Conservation (phyloP, 2,888 invertebrate genomes). For the Amiota mariae region DNA sequence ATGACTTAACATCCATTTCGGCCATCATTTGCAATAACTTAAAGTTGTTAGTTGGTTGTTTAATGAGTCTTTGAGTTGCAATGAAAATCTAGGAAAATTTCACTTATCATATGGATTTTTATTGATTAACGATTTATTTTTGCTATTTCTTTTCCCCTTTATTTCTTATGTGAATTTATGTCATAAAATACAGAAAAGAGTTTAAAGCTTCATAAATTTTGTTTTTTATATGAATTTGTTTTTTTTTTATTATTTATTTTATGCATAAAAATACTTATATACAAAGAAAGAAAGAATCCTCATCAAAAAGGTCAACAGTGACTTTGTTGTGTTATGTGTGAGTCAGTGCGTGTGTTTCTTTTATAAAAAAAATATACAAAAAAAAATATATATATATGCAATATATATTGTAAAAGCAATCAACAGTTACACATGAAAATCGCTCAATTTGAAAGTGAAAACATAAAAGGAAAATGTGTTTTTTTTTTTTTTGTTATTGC, state of each 20-base stretch:
- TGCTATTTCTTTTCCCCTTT: conserved; percentile 30
- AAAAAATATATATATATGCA: no score
- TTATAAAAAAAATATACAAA: not conserved
- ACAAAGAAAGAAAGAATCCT: no score
- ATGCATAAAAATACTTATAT: not conserved
- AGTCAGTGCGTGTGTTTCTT: not conserved
- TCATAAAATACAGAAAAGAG: conserved; percentile 1
- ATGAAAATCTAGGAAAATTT: no score
- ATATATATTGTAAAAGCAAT: not conserved
- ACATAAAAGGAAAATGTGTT: no score
- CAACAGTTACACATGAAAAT: conserved; percentile 46
- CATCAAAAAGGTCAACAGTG: not conserved
- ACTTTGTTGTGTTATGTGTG: no score
- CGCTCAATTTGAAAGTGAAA: conserved; percentile 46
- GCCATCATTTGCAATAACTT: no score
- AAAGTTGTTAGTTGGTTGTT: no score
- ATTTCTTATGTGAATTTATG: conserved; percentile 28
- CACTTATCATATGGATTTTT: no score
- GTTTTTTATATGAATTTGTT: not conserved
- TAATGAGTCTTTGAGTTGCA: no score
- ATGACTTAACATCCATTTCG: no score
- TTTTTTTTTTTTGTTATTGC: no score
- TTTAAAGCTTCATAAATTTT: conserved; percentile 7
- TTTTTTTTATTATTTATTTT: not conserved
- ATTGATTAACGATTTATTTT: conserved; percentile 34